phyloP scores from a whole-genome alignment of 2,797 vertebrate species.

The Xerus rutilus region DNA sequence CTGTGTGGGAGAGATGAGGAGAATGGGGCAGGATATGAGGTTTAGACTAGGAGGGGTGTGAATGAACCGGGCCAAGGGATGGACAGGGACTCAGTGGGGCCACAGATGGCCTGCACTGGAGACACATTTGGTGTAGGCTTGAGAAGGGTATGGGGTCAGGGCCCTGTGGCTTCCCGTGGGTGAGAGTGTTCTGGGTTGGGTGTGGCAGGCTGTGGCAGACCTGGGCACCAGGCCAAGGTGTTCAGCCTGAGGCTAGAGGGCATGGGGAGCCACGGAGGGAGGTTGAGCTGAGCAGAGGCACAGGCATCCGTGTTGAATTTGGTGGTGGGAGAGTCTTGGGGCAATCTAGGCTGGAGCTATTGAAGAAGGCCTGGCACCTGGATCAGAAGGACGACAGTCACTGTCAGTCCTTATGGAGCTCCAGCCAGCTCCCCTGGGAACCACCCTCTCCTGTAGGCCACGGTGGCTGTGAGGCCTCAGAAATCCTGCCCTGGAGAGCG shows the following conservation, averaged over 20 bases:
- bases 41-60: neutral
- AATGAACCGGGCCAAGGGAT: neutral
- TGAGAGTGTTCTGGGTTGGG: neutral
- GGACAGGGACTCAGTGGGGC: neutral
- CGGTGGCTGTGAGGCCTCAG: neutral
- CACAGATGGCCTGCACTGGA: neutral
- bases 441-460: neutral
- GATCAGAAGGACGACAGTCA: neutral
- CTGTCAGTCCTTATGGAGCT: neutral
- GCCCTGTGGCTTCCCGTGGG: neutral
- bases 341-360: neutral
- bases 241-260: neutral
- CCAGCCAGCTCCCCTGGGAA: neutral
- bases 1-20: no score
- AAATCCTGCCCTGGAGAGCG: neutral
- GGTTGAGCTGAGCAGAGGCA: neutral
- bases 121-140: neutral
- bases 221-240: neutral
- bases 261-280: neutral
- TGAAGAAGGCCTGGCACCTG: neutral
- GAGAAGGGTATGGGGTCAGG: neutral
- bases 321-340: neutral
- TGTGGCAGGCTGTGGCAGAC: neutral
- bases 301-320: accelerated
- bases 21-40: no score